Evolutionary conservation across 2,113 vertebrate genomes (phyloP).

Genomic region (Reinhardtius hippoglossoides): DNA sequence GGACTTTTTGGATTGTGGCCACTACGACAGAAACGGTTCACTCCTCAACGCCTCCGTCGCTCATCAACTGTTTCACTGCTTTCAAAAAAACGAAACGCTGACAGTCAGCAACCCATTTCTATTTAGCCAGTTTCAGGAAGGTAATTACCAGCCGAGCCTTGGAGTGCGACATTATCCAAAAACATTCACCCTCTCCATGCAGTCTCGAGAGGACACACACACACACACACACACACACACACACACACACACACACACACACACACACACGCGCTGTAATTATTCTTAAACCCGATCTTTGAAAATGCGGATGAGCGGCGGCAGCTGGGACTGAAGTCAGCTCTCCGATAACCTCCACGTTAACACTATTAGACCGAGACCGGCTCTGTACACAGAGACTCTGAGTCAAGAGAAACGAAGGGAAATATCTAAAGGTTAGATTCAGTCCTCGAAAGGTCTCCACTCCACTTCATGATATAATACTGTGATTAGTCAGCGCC

Average conservation of each 20-base stretch:
- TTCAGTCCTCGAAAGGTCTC: too few species aligned
- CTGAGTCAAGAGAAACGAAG: too few species aligned
- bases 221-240: background rate
- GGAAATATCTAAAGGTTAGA: too few species aligned
- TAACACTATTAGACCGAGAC: background rate
- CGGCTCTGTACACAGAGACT: too few species aligned
- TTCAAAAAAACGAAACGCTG: too few species aligned
- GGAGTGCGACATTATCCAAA: conserved; percentile 56
- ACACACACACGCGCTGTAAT: conserved; percentile 6
- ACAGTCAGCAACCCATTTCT: conserved; percentile 16
- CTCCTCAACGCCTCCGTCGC: too few species aligned
- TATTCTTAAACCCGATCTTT: conserved; percentile 5
- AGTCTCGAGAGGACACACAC: conserved; percentile 23
- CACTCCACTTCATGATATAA: too few species aligned
- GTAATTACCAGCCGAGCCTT: conserved; percentile 55
- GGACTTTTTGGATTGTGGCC: too few species aligned
- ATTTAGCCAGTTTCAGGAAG: conserved; percentile 11
- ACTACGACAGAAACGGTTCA: too few species aligned
- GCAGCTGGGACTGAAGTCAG: conserved; percentile 21
- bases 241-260: background rate
- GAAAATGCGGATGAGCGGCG: conserved; percentile 2
- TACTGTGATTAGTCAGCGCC: background rate
- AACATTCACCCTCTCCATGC: conserved; percentile 33
- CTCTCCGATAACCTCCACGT: background rate
- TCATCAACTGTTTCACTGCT: too few species aligned